Percentiles rank a stretch among this genome's conserved stretches.
phyloP scores from a whole-genome alignment of 2,888 invertebrate genomes.

The Aleiodes testaceus region DNA sequence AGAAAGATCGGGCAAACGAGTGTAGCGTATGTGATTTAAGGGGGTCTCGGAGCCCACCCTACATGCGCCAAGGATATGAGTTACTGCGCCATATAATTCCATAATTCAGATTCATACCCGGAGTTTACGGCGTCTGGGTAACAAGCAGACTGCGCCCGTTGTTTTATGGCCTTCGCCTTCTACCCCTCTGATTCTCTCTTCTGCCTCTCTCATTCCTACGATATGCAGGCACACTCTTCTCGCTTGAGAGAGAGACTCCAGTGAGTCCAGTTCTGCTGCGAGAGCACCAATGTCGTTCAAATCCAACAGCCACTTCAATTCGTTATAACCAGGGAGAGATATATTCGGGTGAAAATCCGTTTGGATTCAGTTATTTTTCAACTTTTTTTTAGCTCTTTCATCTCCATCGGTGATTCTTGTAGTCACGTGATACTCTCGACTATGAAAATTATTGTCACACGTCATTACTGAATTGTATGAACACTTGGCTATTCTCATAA shows the following conservation, averaged over 20 bases:
- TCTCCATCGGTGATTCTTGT: background rate
- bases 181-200: conserved; percentile 38
- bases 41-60: conserved; percentile 60
- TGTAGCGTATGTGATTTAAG: conserved; percentile 61
- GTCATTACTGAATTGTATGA: background rate
- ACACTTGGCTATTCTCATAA: conserved; percentile 7
- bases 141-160: conserved; percentile 66
- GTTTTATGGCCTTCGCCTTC: conserved; percentile 59
- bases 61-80: conserved; percentile 63
- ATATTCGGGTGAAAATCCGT: background rate
- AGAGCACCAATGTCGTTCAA: conserved; percentile 1
- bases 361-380: background rate
- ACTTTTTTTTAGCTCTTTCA: background rate
- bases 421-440: background rate
- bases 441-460: background rate
- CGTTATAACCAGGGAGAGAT: background rate
- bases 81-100: conserved; percentile 67
- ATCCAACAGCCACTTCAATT: conserved; percentile 1
- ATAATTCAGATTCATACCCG: conserved; percentile 67
- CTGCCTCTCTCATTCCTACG: conserved; percentile 27
- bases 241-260: background rate
- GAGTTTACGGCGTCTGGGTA: conserved; percentile 66
- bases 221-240: background rate
- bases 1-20: conserved; percentile 58
- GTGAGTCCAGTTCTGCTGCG: no score